phyloP scores from a whole-genome alignment of 2,113 vertebrate genomes.

The Chascanopsetta lugubris region DNA sequence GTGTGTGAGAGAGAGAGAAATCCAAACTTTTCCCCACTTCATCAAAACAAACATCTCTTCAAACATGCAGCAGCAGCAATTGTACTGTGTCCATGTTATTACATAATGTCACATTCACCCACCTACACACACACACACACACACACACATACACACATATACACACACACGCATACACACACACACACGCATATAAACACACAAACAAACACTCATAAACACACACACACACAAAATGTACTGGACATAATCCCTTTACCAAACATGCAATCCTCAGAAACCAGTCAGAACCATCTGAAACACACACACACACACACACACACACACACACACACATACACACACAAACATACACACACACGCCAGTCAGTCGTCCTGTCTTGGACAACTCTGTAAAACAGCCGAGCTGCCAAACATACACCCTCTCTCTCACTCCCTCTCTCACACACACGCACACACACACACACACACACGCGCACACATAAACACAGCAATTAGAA shows the following conservation, averaged over 20 bases:
- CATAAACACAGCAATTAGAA: constrained; percentile 26
- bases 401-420: constrained; percentile 5
- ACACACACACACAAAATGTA: neutral
- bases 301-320: constrained; percentile 7
- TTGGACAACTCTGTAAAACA: constrained; percentile 1
- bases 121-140: constrained; percentile 55
- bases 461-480: constrained; percentile 21
- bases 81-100: constrained; percentile 33
- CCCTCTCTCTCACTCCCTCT: constrained; percentile 9
- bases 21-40: constrained; percentile 29
- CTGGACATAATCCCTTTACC: constrained; percentile 39
- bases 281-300: constrained; percentile 29
- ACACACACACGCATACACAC: constrained; percentile 44
- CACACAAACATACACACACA: constrained; percentile 1
- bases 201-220: too few relatives aligned
- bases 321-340: constrained; percentile 9
- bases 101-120: constrained; percentile 55
- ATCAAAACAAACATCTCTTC: constrained; percentile 15
- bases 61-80: constrained; percentile 44
- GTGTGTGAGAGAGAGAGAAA: too few relatives aligned
- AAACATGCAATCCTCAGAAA: constrained; percentile 48
- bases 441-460: constrained; percentile 22
- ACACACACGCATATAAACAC: constrained; percentile 32
- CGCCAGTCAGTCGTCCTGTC: too few relatives aligned
- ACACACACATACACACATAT: neutral